Percentiles rank a stretch among this genome's conserved stretches.
These are phyloP conservation scores for Sternotherus odoratus DNA, from an alignment of 2,797 vertebrate genomes.

Conservation along the genomic window DNA sequence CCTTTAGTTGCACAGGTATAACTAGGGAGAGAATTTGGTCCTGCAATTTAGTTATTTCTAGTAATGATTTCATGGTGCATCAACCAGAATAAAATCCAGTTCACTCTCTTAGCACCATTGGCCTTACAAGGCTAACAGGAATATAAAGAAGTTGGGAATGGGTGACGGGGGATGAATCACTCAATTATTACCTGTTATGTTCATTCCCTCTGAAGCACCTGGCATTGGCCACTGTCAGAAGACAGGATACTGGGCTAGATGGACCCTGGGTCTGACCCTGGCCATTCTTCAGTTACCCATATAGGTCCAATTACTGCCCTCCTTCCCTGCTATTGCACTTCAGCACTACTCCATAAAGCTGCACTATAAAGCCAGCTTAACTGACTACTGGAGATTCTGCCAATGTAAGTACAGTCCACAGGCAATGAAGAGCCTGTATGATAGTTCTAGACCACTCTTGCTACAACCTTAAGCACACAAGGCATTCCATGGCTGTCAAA, in stretches of 20 bases:
- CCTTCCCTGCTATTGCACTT: background rate
- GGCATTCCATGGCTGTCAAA: background rate
- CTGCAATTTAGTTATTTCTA: background rate
- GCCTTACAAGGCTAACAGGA: background rate
- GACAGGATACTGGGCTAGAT: too few relatives aligned
- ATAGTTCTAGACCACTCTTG: background rate
- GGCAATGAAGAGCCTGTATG: background rate
- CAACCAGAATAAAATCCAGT: background rate
- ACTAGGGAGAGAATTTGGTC: background rate
- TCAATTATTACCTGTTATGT: background rate
- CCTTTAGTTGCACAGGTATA: background rate
- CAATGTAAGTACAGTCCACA: background rate
- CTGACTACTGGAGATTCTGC: background rate
- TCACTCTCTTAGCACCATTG: background rate
- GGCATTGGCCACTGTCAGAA: too few relatives aligned
- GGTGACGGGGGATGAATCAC: too few relatives aligned
- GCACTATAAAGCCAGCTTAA: background rate
- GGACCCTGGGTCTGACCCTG: too few relatives aligned
- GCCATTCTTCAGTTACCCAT: background rate
- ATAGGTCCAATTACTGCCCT: background rate
- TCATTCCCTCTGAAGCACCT: background rate
- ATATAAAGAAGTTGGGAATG: background rate
- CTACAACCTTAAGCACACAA: background rate
- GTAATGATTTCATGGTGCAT: background rate
- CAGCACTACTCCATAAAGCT: background rate